Evolutionary conservation across 2,888 invertebrate species (phyloP), one percentile per base, ranked within the genome.

Genomic region (Lamellibrachia satsuma): DNA sequence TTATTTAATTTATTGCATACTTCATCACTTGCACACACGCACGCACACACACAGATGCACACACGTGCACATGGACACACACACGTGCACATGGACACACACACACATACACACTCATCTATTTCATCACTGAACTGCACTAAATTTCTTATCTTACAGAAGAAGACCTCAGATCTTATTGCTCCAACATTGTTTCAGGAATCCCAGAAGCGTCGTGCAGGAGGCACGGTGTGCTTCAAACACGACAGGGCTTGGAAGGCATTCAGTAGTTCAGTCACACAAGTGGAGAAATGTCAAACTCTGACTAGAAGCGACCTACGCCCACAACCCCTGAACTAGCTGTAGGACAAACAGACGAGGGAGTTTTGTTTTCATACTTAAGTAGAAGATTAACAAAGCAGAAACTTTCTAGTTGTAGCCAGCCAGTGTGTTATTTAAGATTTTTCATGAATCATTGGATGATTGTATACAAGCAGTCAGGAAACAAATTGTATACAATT

Each of bases 81-180:
- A 90, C 51, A 22, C 22, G 4, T 7, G 51, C 0, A 4, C 22
- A 9, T 7, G 4, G 1, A 7, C 6, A 52, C 90, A 92, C 92
- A 90, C 90, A 92, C 92, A 90, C 90, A 90, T 51, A 92, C 51
- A 90, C 90, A 92, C 52, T 51, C 92, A 92, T 57, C 39, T 52
- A 92, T 52, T 15, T 90, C 27, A 27, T 27, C 90, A 90, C 92
- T 39, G 39, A 90, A 51, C 7, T 9, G 22, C 90, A 92, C 90
- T 90, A 51, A 9, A 7, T 7, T 39, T 39, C 39, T 39, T 39
- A 39, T 39, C 39, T 39, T 39, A 39, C 39, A 39, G 39, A 39
- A 39, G 1, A 39, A 39, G 39, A 39, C 39, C 39, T 39, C 39
- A 39, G 39, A 55, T 55, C 55, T 55, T 9, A 55, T 55, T 55